Percentiles rank a stretch among this genome's conserved stretches.
Conservation (phyloP, 2,888 invertebrate genomes). For the Watsonalla cultraria region DNA sequence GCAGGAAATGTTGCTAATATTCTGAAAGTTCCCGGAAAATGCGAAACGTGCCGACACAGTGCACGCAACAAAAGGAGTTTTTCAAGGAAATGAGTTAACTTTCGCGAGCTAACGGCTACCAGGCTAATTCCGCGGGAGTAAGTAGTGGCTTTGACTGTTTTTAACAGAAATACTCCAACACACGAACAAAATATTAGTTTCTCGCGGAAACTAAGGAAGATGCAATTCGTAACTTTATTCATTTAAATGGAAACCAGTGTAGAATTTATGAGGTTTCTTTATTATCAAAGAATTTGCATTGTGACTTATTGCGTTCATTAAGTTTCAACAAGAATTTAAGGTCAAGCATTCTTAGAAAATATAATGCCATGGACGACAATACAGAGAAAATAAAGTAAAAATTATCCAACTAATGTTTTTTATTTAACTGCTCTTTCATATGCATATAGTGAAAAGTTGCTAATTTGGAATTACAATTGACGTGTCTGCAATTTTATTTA, state of each 20-base stretch:
- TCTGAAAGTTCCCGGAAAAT: conserved; percentile 47
- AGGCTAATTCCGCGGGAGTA: conserved; percentile 34
- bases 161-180: not conserved
- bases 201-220: not conserved
- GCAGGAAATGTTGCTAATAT: conserved; percentile 50
- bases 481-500: too few species aligned
- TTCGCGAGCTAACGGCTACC: conserved; percentile 38
- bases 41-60: conserved; percentile 45
- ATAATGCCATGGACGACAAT: too few species aligned
- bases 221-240: conserved; percentile 2
- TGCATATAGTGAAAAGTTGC: too few species aligned
- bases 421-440: too few species aligned
- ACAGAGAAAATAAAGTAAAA: too few species aligned
- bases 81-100: conserved; percentile 69
- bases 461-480: too few species aligned
- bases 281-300: not conserved
- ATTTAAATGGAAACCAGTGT: not conserved
- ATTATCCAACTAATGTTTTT: too few species aligned
- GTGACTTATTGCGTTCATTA: too few species aligned
- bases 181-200: not conserved
- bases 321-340: too few species aligned
- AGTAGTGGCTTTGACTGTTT: conserved; percentile 1
- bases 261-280: not conserved
- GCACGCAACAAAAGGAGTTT: conserved; percentile 58
- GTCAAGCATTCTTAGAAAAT: too few species aligned